A percentile compares a stretch with the other conserved stretches of the same genome.
phyloP scores from a whole-genome alignment of 2,888 invertebrate genomes.

The Allacma fusca region DNA sequence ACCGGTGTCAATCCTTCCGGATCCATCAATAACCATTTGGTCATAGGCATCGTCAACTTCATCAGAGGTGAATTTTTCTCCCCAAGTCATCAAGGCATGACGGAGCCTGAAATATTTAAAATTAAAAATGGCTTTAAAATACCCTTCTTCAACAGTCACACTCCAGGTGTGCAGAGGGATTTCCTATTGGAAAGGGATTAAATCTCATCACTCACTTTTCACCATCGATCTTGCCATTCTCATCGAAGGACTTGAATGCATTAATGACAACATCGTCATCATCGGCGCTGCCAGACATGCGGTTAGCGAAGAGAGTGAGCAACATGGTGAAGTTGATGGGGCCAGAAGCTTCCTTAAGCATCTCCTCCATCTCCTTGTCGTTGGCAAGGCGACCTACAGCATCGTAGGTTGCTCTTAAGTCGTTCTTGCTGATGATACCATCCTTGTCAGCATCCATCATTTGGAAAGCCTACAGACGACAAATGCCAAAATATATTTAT shows the following conservation, averaged over 20 bases:
- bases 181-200: neutral
- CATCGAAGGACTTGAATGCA: slow-evolving; percentile 92
- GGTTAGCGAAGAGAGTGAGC: slow-evolving; percentile 87
- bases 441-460: slow-evolving; percentile 97
- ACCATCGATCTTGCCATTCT: slow-evolving; percentile 84
- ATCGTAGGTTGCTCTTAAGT: slow-evolving; percentile 84
- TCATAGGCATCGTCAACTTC: slow-evolving; percentile 93
- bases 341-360: slow-evolving; percentile 86
- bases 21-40: slow-evolving; percentile 87
- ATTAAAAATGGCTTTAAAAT: neutral
- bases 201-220: slow-evolving; percentile 70
- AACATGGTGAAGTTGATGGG: slow-evolving; percentile 96
- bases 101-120: slow-evolving; percentile 71
- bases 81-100: slow-evolving; percentile 91
- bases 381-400: slow-evolving; percentile 87
- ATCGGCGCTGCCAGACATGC: slow-evolving; percentile 87
- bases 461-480: slow-evolving; percentile 79
- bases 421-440: slow-evolving; percentile 83
- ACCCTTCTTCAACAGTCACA: neutral
- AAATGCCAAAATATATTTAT: slow-evolving; percentile 1
- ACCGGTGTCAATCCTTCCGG: slow-evolving; percentile 86
- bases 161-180: no score
- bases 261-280: slow-evolving; percentile 91
- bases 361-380: slow-evolving; percentile 90
- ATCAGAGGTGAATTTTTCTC: slow-evolving; percentile 87